Evolutionary conservation across 2,888 invertebrate species (phyloP).

Genomic region (Digitonthophagus gazella): DNA sequence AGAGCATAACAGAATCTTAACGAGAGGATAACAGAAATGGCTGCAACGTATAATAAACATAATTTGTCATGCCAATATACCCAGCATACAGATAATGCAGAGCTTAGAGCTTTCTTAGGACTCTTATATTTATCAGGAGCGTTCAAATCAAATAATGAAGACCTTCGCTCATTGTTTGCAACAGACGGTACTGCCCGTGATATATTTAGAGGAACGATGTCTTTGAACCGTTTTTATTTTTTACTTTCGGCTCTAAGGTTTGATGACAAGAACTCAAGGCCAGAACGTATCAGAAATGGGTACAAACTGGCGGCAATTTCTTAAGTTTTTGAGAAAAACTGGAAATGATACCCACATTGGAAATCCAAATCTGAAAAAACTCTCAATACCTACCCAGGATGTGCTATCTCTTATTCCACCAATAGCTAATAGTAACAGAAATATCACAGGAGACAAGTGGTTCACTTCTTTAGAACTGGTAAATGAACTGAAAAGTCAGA

Average conservation of each 20-base stretch:
- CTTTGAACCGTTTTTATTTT: background rate
- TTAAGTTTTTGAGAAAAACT: conserved; percentile 25
- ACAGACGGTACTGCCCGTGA: background rate
- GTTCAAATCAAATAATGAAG: background rate
- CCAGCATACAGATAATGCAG: background rate
- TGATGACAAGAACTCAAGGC: background rate
- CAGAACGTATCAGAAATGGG: background rate
- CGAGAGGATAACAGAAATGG: too few relatives aligned
- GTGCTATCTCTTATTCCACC: conserved; percentile 37
- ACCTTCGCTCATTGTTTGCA: background rate
- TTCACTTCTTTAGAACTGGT: conserved; percentile 39
- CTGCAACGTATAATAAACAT: too few relatives aligned
- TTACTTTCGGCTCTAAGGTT: background rate
- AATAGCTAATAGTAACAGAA: conserved; percentile 36
- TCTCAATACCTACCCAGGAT: conserved; percentile 37
- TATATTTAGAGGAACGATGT: background rate
- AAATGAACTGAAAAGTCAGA: too few relatives aligned
- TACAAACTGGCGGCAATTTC: background rate
- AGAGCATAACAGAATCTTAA: too few relatives aligned
- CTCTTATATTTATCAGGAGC: background rate
- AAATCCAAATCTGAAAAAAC: conserved; percentile 36
- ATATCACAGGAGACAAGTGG: conserved; percentile 41
- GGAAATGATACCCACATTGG: conserved; percentile 39
- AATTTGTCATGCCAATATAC: too few relatives aligned
- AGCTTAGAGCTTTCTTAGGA: background rate